Base-by-base conservation (phyloP, 2,797 vertebrate species). In the Molossus alvarezi region DNA sequence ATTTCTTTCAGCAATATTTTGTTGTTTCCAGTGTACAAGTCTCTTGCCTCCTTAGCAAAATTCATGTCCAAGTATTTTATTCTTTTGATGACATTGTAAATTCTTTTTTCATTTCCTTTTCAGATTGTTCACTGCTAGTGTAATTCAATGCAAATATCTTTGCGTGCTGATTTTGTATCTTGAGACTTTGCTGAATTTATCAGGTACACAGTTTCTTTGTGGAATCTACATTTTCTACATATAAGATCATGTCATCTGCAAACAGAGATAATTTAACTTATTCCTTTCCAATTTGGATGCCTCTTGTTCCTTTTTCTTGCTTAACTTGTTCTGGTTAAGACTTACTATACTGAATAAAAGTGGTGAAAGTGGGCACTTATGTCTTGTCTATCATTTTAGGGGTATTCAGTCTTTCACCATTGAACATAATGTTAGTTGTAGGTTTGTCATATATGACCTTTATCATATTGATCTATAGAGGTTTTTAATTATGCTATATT, bases 21-120 rank as follows among this genome's bases (percentile, higher is more conserved):
- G 0, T 23, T 86, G 25, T 86, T 93, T 75, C 65, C 17, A 91
- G 15, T 25, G 21, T 93, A 88, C 7, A 95, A 79, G 10, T 64
- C 27, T 60, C 81, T 65, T 86, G 10, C 23, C 33, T 72, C 29
- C 18, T 82, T 90, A n/a, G 51, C 62, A 72, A 90, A 53, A 91
- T 77, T 94, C 80, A 60, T 27, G 83, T 33, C 57, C 79, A 77
- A 85, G 25, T 88, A 86, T 82, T 33, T 88, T 90, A 77, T 86
- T 77, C 62, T 79, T 84, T 82, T 79, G 41, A 75, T 67, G 37
- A 3, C 83, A 33, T n/a, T 69, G 4, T 20, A 80, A 91, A 18
- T 94, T n/a, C n/a, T 92, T 95, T 91, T 51, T 94, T 94, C 73
- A 71, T 72, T 93, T 88, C 18, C 15, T 82, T 72, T 89, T 82